phyloP scores from a whole-genome alignment of 2,888 invertebrate genomes.

The Andrena trimmerana region DNA sequence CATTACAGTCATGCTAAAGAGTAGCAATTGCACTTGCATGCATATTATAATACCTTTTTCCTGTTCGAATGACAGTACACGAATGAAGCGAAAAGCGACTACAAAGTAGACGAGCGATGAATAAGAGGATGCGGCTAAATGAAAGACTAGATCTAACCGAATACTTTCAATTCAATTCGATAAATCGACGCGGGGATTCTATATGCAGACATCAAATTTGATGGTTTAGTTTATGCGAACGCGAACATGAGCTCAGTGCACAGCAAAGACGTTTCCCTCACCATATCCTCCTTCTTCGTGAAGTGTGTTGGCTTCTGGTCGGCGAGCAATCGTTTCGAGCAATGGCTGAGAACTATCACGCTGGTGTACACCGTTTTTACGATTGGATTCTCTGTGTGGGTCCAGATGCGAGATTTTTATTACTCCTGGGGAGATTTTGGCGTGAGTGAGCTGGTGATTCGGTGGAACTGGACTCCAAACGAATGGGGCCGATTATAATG shows the following conservation, averaged over 20 bases:
- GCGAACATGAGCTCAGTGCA: neutral
- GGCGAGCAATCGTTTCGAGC: slow-evolving; percentile 43
- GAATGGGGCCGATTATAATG: too few relatives aligned
- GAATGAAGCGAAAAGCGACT: neutral
- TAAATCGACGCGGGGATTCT: neutral
- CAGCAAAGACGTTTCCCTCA: slow-evolving; percentile 38
- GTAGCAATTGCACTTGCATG: neutral
- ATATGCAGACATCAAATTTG: too few relatives aligned
- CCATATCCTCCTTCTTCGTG: slow-evolving; percentile 64
- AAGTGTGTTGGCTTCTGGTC: slow-evolving; percentile 71
- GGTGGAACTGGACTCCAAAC: neutral
- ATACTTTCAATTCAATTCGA: neutral
- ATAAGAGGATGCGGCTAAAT: neutral
- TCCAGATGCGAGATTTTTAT: slow-evolving; percentile 64
- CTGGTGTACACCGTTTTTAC: slow-evolving; percentile 59
- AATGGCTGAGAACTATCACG: slow-evolving; percentile 48
- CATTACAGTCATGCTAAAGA: too few relatives aligned
- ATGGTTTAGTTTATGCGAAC: neutral
- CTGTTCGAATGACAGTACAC: neutral
- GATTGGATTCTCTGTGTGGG: slow-evolving; percentile 46
- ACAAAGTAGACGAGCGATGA: neutral
- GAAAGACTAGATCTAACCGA: neutral
- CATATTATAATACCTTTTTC: too few relatives aligned
- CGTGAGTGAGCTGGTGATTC: slow-evolving; percentile 53
- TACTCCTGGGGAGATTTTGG: slow-evolving; percentile 63